Base-by-base conservation (phyloP, 64 coral and sea anemone species). In the Montipora foliosa region DNA sequence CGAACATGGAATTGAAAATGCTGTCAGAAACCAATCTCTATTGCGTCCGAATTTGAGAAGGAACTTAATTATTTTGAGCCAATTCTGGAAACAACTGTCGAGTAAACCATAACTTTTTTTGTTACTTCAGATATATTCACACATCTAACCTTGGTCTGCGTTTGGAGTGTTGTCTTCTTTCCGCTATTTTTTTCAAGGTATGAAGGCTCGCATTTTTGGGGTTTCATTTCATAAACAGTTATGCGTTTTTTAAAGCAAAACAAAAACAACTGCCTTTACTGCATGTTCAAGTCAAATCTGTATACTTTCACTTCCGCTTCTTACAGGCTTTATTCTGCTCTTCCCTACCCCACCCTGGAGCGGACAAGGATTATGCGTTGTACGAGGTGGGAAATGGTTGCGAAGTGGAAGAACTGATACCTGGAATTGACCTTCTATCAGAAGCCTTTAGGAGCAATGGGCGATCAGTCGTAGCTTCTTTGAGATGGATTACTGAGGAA, bases 371-470 rank as follows among this genome's bases (percentile, higher is more conserved):
- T 25, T 99, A 96, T 71, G 98, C 95, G 14, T 81, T 99, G 46
- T 99, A 99, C 58, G 98, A 99, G 19, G 88, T 99, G n/a, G 98
- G 98, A 5, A 16, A 50, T 45, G 95, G 93, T 47, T 91, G 52
- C 25, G 92, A 94, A 14, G 89, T 96, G 11, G 88, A 82, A 4
- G 79, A 94, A 16, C 75, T 99, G 44, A 83, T 99, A 50, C 98
- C 98, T 16, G 95, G 98, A 8, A 89, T 99, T 45, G 95, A 99
- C 84, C 95, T 99, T 1, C 55, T 99, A 21, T 96, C 98, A 44
- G 95, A 99, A 13, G 87, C 91, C n/a, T 99, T 99, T 70, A 88
- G 98, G 58, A 96, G 98, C 57, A 95, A 99, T 90, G 98, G 89
- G 21, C 89, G 92, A 14, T 89, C 92, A 66, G 88, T 99, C 47